phyloP scores from a whole-genome alignment of 2,113 vertebrate species.

The Syngnathoides biaculeatus region DNA sequence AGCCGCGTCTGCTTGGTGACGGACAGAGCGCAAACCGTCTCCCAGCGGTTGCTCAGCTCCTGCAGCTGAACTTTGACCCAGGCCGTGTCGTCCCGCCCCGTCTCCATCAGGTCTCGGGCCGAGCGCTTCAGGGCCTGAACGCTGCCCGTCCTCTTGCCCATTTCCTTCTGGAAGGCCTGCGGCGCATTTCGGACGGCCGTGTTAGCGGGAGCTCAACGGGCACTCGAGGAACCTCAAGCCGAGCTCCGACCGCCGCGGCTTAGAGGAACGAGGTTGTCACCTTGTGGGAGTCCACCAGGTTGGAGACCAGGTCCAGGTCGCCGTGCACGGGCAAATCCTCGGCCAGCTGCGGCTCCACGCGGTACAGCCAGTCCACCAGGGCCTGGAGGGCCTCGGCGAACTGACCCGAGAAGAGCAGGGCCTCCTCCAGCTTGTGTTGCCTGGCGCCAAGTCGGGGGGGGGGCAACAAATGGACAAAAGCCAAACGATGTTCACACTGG shows the following conservation, averaged over 20 bases:
- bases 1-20: constrained; percentile 94
- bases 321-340: constrained; percentile 96
- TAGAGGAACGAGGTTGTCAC: constrained; percentile 54
- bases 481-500: too few relatives aligned
- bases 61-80: constrained; percentile 98
- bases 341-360: constrained; percentile 91
- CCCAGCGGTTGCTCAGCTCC: constrained; percentile 96
- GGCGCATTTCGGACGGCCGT: background rate
- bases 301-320: constrained; percentile 95
- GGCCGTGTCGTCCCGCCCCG: constrained; percentile 88
- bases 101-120: constrained; percentile 91
- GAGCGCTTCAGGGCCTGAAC: constrained; percentile 94
- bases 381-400: constrained; percentile 96
- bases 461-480: too few relatives aligned
- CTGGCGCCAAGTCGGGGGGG: too few relatives aligned
- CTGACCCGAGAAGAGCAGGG: constrained; percentile 95
- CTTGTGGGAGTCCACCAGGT: constrained; percentile 98
- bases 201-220: background rate
- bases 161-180: constrained; percentile 95
- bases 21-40: constrained; percentile 91
- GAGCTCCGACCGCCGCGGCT: background rate
- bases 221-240: too few relatives aligned
- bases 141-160: constrained; percentile 90
- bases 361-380: constrained; percentile 95
- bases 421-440: constrained; percentile 98